Percentiles rank a stretch among this genome's conserved stretches.
phyloP scores from a whole-genome alignment of 2,113 vertebrate species.

The Xiphias gladius region DNA sequence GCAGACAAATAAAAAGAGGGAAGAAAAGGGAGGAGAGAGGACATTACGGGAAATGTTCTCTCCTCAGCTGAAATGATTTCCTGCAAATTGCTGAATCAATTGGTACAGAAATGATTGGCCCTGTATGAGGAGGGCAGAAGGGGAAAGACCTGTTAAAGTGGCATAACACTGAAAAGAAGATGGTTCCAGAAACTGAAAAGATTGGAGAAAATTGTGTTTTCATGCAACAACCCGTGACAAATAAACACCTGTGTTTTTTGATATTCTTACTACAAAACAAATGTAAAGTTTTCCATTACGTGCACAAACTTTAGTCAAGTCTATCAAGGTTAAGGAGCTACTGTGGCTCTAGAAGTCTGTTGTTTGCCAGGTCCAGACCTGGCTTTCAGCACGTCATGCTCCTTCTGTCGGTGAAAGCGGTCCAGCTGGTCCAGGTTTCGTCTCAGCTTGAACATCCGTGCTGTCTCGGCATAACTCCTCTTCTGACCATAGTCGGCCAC shows the following conservation, averaged over 20 bases:
- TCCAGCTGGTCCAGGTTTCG: slow-evolving; percentile 81
- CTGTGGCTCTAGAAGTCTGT: slow-evolving; percentile 41
- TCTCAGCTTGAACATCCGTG: slow-evolving; percentile 73
- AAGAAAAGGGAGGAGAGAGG: slow-evolving; percentile 47
- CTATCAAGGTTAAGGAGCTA: slow-evolving; percentile 24
- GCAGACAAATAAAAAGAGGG: slow-evolving; percentile 64
- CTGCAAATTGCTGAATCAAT: slow-evolving; percentile 63
- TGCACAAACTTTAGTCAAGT: background rate
- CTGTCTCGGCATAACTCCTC: slow-evolving; percentile 62
- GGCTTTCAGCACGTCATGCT: slow-evolving; percentile 76
- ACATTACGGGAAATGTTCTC: slow-evolving; percentile 71
- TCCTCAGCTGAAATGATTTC: slow-evolving; percentile 57
- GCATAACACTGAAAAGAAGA: background rate
- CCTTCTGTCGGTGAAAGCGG: slow-evolving; percentile 79
- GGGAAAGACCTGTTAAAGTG: slow-evolving; percentile 7
- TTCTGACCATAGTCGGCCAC: background rate
- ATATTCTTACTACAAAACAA: background rate
- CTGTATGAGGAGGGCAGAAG: slow-evolving; percentile 15
- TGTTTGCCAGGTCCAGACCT: slow-evolving; percentile 82
- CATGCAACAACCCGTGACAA: background rate
- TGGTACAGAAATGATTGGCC: slow-evolving; percentile 49
- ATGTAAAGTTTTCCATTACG: background rate
- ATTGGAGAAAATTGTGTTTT: background rate
- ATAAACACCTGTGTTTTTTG: background rate
- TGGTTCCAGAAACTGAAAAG: slow-evolving; percentile 13